Evolutionary conservation across 2,888 invertebrate species (phyloP).

Genomic region (Melanotus villosus): DNA sequence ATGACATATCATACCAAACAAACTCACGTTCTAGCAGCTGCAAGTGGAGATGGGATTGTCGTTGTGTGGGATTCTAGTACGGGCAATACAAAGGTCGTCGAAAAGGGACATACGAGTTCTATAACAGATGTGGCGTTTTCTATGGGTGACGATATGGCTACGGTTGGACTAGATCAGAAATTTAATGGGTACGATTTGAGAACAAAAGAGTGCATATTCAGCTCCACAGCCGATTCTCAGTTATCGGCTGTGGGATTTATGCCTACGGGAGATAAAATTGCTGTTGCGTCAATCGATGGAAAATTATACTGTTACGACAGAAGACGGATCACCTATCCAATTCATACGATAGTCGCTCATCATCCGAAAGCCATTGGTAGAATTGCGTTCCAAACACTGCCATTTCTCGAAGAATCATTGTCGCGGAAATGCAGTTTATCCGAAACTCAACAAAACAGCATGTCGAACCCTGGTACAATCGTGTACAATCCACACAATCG

Average conservation of each 20-base stretch:
- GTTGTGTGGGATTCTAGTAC: conserved; percentile 53
- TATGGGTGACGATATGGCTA: conserved; percentile 42
- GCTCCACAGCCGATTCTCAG: conserved; percentile 43
- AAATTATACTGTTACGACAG: conserved; percentile 54
- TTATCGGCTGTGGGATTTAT: conserved; percentile 53
- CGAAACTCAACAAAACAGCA: neutral
- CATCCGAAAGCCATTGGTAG: conserved; percentile 30
- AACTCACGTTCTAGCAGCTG: conserved; percentile 49
- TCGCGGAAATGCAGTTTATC: neutral
- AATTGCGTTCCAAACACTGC: conserved; percentile 30
- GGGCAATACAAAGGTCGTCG: conserved; percentile 37
- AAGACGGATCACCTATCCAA: conserved; percentile 43
- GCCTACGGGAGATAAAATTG: conserved; percentile 50
- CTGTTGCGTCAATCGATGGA: conserved; percentile 53
- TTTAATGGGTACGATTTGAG: conserved; percentile 52
- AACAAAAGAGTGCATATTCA: conserved; percentile 43
- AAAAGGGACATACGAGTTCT: conserved; percentile 36
- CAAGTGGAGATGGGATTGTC: conserved; percentile 54
- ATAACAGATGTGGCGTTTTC: conserved; percentile 51
- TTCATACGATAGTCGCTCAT: conserved; percentile 41
- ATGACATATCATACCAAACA: conserved; percentile 50
- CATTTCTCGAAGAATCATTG: neutral
- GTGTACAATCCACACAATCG: neutral
- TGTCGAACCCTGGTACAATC: neutral
- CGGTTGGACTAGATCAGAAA: conserved; percentile 49